A percentile compares a stretch with the other conserved stretches of the same genome.
Evolutionary conservation across 2,888 invertebrate genomes (phyloP).

Genomic region (Sylvicola cinctus): DNA sequence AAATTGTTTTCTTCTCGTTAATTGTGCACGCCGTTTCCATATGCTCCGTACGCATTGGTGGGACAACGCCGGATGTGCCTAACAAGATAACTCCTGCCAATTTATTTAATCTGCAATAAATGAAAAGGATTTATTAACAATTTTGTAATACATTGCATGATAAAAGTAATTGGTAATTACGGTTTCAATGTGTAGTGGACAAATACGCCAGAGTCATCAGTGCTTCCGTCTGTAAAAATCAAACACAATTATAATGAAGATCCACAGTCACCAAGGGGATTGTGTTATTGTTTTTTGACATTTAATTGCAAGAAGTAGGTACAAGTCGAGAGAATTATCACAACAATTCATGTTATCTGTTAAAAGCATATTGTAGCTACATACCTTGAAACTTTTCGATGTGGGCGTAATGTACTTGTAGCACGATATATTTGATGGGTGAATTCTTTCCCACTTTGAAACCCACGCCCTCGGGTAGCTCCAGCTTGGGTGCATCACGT

Average conservation of each 20-base stretch:
- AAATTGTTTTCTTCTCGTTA: slow-evolving; percentile 56
- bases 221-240: slow-evolving; percentile 41
- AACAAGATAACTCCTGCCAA: slow-evolving; percentile 80
- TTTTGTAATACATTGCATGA: not conserved
- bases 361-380: slow-evolving; percentile 3
- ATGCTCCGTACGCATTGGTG: slow-evolving; percentile 44
- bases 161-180: slow-evolving; percentile 28
- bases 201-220: slow-evolving; percentile 69
- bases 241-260: slow-evolving; percentile 5
- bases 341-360: not conserved
- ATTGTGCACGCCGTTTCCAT: slow-evolving; percentile 85
- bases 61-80: slow-evolving; percentile 68
- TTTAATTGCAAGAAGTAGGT: too few species aligned
- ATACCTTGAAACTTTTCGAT: slow-evolving; percentile 38
- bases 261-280: too few species aligned
- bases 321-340: too few species aligned
- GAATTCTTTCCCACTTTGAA: slow-evolving; percentile 77
- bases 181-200: slow-evolving; percentile 54
- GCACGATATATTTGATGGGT: slow-evolving; percentile 66
- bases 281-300: too few species aligned
- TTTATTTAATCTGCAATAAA: slow-evolving; percentile 44
- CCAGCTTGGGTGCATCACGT: slow-evolving; percentile 63
- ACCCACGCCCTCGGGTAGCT: slow-evolving; percentile 70
- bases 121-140: not conserved
- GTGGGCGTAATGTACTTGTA: slow-evolving; percentile 80